A percentile compares a stretch with the other conserved stretches of the same genome.
These are phyloP conservation scores for Trachelipus rathkii DNA, from an alignment of 1,140 invertebrate species.

Conservation along the genomic window DNA sequence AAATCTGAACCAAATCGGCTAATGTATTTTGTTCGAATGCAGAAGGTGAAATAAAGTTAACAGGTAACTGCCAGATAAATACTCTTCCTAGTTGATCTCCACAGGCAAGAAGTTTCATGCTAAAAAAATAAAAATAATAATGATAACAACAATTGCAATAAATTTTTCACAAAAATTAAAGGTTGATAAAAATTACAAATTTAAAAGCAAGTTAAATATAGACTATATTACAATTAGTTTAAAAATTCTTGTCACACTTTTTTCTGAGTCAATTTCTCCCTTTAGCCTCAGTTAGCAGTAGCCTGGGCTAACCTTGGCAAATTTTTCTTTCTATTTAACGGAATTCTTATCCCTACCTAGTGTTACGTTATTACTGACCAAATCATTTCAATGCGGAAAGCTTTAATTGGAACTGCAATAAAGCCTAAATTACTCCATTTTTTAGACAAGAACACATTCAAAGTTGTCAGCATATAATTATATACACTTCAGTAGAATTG, in stretches of 20 bases:
- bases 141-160: neutral
- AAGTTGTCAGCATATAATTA: too few species aligned
- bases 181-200: neutral
- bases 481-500: too few species aligned
- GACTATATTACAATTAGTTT: too few species aligned
- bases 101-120: constrained; percentile 27
- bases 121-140: neutral
- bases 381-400: too few species aligned
- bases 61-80: constrained; percentile 35
- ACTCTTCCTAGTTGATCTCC: constrained; percentile 39
- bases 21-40: neutral
- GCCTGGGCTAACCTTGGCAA: too few species aligned
- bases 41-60: constrained; percentile 33
- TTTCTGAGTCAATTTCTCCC: too few species aligned
- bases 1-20: neutral
- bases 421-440: too few species aligned
- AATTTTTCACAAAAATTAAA: neutral
- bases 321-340: too few species aligned
- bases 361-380: too few species aligned
- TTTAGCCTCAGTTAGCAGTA: neutral
- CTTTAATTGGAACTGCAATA: too few species aligned
- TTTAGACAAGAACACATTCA: too few species aligned
- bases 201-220: neutral
- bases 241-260: constrained; percentile 9
- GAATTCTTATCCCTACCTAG: too few species aligned